Base-by-base conservation (phyloP, 2,797 vertebrate genomes). In the Otolemur crassicaudatus region DNA sequence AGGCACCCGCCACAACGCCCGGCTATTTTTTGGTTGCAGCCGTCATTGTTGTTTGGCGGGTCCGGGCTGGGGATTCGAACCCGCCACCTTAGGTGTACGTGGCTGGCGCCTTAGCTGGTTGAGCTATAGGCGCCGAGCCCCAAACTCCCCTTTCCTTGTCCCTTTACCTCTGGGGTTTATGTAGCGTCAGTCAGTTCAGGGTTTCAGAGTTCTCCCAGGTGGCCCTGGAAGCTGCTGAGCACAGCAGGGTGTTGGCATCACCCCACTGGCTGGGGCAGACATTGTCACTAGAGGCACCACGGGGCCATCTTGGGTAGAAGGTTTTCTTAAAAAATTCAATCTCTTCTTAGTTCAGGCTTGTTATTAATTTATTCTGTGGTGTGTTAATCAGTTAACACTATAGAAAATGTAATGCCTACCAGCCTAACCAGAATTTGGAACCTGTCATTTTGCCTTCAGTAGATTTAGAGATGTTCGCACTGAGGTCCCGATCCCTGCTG, bases 221-320 rank as follows among this genome's bases (percentile, higher is more conserved):
- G 37, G 22, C 61, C 11, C 2, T 7, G 0, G 0, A 7, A 56
- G 70, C 49, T 27, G 34, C 29, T 17, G 31, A 84, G 34, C 19
- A 37, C 9, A 11, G 37, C 46, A 65, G 31, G 58, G 29, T 5
- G n/a, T 70, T 17, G 6, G 69, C 14, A 0, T 73, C 3, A 17
- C 34, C 0, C 0, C 5, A 10, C 46, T 20, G 20, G 72, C 14
- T 14, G 13, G 43, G 37, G 23, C 2, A 1, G 77, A 60, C 6
- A 0, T 25, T 10, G 23, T 67, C 70, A 17, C 8, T 0, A 4
- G 5, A 65, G 25, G 25, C n/a, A 40, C 22, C 16, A 4, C 0
- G 2, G 25, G 23, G 34, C 1, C 0, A 7, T 77, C 34, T 65
- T 67, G 56, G 63, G 16, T 58, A 14, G 69, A 75, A 88, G 40